Evolutionary conservation across 2,888 invertebrate species (phyloP).

Genomic region (Erebia ligea): DNA sequence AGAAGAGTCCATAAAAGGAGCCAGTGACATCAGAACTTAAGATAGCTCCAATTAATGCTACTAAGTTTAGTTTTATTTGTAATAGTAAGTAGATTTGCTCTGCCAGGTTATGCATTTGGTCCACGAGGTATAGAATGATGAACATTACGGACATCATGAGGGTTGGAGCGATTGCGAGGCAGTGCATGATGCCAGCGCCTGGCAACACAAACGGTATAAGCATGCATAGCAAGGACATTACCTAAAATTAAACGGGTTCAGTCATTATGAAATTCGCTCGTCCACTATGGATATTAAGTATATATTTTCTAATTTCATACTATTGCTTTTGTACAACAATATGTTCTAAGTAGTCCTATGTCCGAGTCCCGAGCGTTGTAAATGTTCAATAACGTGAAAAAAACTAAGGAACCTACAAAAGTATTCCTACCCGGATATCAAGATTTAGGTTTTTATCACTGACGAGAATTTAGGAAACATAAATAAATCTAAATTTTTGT

Average conservation of each 20-base stretch:
- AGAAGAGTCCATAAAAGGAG: constrained; percentile 64
- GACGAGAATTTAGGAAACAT: too few species aligned
- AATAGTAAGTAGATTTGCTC: constrained; percentile 66
- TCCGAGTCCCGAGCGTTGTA: background rate
- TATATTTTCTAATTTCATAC: background rate
- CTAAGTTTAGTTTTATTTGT: constrained; percentile 55
- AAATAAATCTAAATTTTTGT: background rate
- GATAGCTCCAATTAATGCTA: constrained; percentile 53
- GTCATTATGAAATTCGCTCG: constrained; percentile 38
- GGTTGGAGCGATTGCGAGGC: constrained; percentile 69
- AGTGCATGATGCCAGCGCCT: constrained; percentile 60
- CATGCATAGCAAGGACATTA: constrained; percentile 74
- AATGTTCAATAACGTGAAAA: background rate
- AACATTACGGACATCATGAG: constrained; percentile 70
- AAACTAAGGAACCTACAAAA: background rate
- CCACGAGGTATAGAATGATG: constrained; percentile 72
- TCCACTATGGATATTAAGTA: background rate
- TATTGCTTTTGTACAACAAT: background rate
- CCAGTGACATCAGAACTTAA: constrained; percentile 44
- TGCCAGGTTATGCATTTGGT: constrained; percentile 72
- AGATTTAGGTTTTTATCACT: background rate
- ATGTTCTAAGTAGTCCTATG: background rate
- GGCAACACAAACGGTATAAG: constrained; percentile 65
- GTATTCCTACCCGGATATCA: background rate
- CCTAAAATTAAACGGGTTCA: constrained; percentile 74